phyloP scores from a whole-genome alignment of 2,888 invertebrate genomes.

The Apodemia zela region DNA sequence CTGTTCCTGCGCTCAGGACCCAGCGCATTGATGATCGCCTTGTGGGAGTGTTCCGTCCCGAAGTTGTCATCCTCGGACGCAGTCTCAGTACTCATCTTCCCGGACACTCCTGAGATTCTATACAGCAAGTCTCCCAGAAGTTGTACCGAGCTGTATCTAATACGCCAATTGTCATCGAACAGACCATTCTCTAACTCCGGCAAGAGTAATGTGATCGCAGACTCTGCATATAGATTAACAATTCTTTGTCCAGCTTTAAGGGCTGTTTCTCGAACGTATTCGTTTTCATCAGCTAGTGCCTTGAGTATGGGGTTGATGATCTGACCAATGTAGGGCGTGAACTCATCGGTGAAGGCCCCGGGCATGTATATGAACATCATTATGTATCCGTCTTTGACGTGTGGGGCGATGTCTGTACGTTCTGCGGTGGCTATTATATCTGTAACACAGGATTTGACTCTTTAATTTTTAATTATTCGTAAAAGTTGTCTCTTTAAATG shows the following conservation, averaged over 20 bases:
- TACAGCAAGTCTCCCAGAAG: slow-evolving; percentile 97
- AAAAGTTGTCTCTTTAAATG: too few species aligned
- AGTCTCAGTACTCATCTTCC: slow-evolving; percentile 99
- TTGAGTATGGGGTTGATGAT: slow-evolving; percentile 98
- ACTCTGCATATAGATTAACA: slow-evolving; percentile 97
- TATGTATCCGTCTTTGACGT: slow-evolving; percentile 99
- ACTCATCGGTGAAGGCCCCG: slow-evolving; percentile 96
- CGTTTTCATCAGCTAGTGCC: slow-evolving; percentile 98
- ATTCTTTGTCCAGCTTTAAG: slow-evolving; percentile 97
- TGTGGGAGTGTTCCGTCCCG: slow-evolving; percentile 97
- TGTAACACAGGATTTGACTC: slow-evolving; percentile 34
- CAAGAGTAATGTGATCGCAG: slow-evolving; percentile 93
- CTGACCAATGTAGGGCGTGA: slow-evolving; percentile 96
- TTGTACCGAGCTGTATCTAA: slow-evolving; percentile 91
- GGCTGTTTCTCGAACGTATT: slow-evolving; percentile 98
- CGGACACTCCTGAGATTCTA: slow-evolving; percentile 97
- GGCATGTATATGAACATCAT: slow-evolving; percentile 99
- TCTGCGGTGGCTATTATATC: slow-evolving; percentile 97
- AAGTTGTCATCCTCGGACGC: slow-evolving; percentile 99
- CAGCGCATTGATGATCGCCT: slow-evolving; percentile 87
- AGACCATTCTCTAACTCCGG: slow-evolving; percentile 96
- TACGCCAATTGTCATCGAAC: slow-evolving; percentile 99
- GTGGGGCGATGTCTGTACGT: slow-evolving; percentile 94
- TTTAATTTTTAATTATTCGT: not conserved
- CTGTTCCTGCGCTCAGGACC: too few species aligned